A percentile compares a stretch with the other conserved stretches of the same genome.
These are phyloP conservation scores for Oceanodroma tethys DNA, from an alignment of 2,113 vertebrate species.

Conservation along the genomic window DNA sequence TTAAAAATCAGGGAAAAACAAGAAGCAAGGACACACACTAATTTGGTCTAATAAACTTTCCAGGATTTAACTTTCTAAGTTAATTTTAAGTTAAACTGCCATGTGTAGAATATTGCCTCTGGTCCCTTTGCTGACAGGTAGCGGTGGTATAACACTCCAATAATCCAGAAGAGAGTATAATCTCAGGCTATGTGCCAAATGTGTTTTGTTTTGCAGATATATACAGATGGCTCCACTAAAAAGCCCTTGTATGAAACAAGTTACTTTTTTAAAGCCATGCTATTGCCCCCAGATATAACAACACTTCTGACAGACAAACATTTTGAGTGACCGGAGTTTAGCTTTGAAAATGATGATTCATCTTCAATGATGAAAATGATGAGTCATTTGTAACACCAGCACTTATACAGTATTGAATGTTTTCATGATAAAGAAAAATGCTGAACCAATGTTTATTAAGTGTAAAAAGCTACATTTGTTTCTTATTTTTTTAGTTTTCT, in stretches of 20 bases:
- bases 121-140: background rate
- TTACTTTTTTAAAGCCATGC: background rate
- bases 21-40: background rate
- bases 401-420: too few species aligned
- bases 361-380: background rate
- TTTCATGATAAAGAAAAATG: background rate
- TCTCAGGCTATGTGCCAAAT: background rate
- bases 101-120: fast-evolving
- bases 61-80: background rate
- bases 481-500: background rate
- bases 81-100: background rate
- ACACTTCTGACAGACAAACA: background rate
- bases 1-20: fast-evolving
- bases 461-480: background rate
- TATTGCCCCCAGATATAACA: background rate
- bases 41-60: background rate
- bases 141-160: background rate
- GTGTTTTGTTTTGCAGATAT: background rate
- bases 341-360: background rate
- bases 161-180: background rate
- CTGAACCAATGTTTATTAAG: background rate
- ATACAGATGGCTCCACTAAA: background rate
- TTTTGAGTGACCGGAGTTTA: background rate
- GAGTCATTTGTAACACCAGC: background rate
- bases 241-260: background rate